Percentiles rank a stretch among this genome's conserved stretches.
Evolutionary conservation across 1,140 invertebrate genomes (phyloP).

Genomic region (Drosophila kepulauana): DNA sequence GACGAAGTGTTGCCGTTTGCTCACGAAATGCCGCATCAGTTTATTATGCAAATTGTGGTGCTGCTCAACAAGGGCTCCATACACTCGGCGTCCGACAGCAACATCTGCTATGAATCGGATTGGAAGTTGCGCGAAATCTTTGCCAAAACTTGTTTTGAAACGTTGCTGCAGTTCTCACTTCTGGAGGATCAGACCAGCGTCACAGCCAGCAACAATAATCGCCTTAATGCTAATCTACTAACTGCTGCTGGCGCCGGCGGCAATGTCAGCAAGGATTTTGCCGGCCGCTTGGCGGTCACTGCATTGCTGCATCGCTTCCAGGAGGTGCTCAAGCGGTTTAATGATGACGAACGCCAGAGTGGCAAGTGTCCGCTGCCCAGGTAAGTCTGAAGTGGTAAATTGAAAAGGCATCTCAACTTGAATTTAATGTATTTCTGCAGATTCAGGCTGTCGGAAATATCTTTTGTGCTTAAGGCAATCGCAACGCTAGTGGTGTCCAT

Average conservation of each 20-base stretch:
- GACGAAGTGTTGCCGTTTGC: slow-evolving; percentile 95
- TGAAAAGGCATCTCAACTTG: no score
- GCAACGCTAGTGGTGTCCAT: slow-evolving; percentile 96
- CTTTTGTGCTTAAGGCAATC: slow-evolving; percentile 98
- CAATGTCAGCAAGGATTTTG: slow-evolving; percentile 87
- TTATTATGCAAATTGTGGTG: slow-evolving; percentile 94
- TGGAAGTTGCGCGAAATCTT: slow-evolving; percentile 96
- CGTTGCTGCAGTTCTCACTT: slow-evolving; percentile 96
- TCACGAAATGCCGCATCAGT: slow-evolving; percentile 92
- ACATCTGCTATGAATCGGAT: slow-evolving; percentile 92
- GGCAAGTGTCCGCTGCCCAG: slow-evolving; percentile 96
- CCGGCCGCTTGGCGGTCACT: slow-evolving; percentile 95
- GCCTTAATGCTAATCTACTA: slow-evolving; percentile 71
- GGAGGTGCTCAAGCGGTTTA: slow-evolving; percentile 94
- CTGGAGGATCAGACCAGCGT: slow-evolving; percentile 87
- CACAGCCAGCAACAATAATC: slow-evolving; percentile 78
- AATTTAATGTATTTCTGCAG: slow-evolving; percentile 86
- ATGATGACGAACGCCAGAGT: slow-evolving; percentile 94
- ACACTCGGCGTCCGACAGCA: slow-evolving; percentile 92
- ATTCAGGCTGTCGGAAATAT: slow-evolving; percentile 97
- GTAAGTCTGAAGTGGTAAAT: slow-evolving; percentile 85
- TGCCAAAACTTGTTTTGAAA: slow-evolving; percentile 98
- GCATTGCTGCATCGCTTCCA: slow-evolving; percentile 96
- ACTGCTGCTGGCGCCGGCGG: slow-evolving; percentile 52
- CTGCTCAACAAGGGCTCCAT: slow-evolving; percentile 97